Base-by-base conservation (phyloP, 2,888 invertebrate species). In the Adelphocoris suturalis region DNA sequence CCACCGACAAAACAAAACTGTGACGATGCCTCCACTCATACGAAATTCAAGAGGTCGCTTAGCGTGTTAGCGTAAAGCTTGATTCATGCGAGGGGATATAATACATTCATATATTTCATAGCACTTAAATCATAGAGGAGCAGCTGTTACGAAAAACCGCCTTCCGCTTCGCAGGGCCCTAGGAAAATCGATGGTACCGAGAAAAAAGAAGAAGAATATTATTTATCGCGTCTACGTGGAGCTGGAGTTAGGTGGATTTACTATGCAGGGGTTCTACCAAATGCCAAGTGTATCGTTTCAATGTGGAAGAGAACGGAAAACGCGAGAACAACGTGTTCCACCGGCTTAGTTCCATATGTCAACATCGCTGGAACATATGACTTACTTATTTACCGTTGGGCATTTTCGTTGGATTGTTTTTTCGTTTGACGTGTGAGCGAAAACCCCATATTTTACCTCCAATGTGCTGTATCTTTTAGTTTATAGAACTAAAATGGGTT, bases 221-320 rank as follows among this genome's bases (percentile, higher is more conserved):
- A 68, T 68, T 68, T 68, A 68, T 68, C 23, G 68, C 68, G 68
- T 27, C 68, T 68, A 68, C 68, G 68, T 68, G 68, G 68, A 68
- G 27, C 68, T 11, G 23, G 57, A 57, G 68, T 68, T 23, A 0
- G 68, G 68, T 12, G 27, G 68, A 68, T 68, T 68, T 68, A 27
- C 68, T 68, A 68, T 68, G 68, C 68, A 68, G 7, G 23, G 27
- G 68, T 68, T 68, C 68, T 23, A 68, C 68, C 68, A 68, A 68
- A 61, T 68, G 19, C 23, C 68, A 23, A 11, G n/a, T 3, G 19
- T 61, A 61, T 68, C 23, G 19, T 19, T 68, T 23, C 13, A 52
- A 52, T 52, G 68, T 68, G 9, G 23, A 23, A 23, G 37, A 9
- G 23, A 68, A 23, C 23, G 23, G 68, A 23, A 13, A 68, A 23